A percentile compares a stretch with the other conserved stretches of the same genome.
Evolutionary conservation across 2,797 vertebrate species (phyloP).

Genomic region (Allobates femoralis): DNA sequence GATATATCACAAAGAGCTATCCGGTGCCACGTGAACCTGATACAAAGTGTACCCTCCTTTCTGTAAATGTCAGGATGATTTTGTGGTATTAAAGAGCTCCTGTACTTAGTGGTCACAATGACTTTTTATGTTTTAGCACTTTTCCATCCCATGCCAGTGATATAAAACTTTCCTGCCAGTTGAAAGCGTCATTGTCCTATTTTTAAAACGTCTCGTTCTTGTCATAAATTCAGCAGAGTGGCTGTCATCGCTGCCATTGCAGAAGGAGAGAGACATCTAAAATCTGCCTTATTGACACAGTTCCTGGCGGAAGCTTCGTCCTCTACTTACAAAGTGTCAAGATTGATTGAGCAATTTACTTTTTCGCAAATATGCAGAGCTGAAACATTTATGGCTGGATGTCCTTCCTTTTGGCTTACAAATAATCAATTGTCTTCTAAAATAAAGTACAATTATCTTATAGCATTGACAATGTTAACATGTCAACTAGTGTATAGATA

Average conservation of each 20-base stretch:
- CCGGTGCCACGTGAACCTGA: conserved; percentile 7
- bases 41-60: neutral
- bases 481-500: neutral
- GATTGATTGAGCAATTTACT: conserved; percentile 61
- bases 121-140: neutral
- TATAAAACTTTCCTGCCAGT: conserved; percentile 18
- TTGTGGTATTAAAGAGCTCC: conserved; percentile 1
- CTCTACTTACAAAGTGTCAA: conserved; percentile 32
- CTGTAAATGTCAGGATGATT: conserved; percentile 49
- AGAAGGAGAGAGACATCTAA: conserved; percentile 26
- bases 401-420: conserved; percentile 62
- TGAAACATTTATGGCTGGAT: conserved; percentile 63
- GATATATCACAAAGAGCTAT: neutral
- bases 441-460: conserved; percentile 13
- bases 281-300: conserved; percentile 58
- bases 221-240: conserved; percentile 48
- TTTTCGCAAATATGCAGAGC: conserved; percentile 56
- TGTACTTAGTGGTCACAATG: conserved; percentile 9
- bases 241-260: neutral
- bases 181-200: conserved; percentile 40
- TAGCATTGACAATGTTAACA: neutral
- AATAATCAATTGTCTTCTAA: conserved; percentile 58
- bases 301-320: conserved; percentile 60
- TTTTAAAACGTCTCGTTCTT: conserved; percentile 40
- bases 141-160: conserved; percentile 7